A percentile compares a stretch with the other conserved stretches of the same genome.
Conservation (phyloP, 2,113 vertebrate species). For the Fulica atra region DNA sequence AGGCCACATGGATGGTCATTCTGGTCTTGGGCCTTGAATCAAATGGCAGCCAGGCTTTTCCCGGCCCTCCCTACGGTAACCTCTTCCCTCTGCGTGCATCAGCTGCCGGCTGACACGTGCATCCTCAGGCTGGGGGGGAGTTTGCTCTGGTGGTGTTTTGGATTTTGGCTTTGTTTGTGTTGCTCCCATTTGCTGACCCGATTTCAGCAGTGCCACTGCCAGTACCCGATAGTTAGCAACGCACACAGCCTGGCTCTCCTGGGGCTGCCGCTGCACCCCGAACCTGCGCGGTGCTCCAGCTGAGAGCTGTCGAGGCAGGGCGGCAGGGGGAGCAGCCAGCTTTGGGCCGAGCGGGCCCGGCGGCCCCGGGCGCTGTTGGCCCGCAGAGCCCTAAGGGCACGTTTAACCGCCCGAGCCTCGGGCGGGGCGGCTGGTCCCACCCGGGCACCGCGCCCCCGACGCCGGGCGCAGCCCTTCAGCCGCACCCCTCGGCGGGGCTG, state of each 20-base stretch:
- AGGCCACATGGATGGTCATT: neutral
- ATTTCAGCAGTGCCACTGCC: neutral
- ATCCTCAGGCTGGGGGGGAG: neutral
- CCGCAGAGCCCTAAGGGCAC: too few species aligned
- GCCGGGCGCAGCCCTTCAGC: neutral
- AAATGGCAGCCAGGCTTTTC: accelerated
- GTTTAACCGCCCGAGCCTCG: neutral
- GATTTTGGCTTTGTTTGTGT: neutral
- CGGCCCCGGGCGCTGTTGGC: neutral
- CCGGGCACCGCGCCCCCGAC: too few species aligned
- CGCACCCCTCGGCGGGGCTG: neutral
- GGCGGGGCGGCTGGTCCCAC: too few species aligned
- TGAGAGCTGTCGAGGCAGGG: neutral
- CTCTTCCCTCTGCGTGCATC: neutral
- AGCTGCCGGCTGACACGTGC: neutral
- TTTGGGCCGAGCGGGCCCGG: neutral
- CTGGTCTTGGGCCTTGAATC: neutral
- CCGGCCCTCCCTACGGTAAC: neutral
- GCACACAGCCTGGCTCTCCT: neutral
- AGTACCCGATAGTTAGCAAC: neutral
- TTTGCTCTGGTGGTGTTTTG: neutral
- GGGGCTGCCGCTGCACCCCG: neutral
- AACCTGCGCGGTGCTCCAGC: neutral
- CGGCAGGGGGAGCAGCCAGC: too few species aligned
- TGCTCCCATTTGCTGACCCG: neutral